A percentile compares a stretch with the other conserved stretches of the same genome.
Conservation (phyloP, 2,888 invertebrate genomes). For the Aleiodes testaceus region DNA sequence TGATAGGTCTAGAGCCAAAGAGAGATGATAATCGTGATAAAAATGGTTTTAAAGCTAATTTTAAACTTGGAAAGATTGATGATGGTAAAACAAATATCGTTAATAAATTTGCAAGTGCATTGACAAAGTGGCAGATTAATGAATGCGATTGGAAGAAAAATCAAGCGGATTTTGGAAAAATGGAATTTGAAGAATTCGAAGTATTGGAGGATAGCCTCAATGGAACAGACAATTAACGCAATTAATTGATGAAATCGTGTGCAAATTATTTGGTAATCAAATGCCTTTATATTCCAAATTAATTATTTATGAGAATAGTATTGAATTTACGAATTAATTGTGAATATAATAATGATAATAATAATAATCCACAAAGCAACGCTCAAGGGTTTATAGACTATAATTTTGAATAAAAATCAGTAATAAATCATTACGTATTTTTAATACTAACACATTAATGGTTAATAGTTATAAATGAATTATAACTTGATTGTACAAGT, state of each 20-base stretch:
- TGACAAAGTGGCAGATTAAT: constrained; percentile 70
- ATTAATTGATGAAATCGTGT: too few species aligned
- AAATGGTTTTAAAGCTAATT: constrained; percentile 66
- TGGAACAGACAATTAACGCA: constrained; percentile 53
- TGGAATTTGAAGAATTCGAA: constrained; percentile 89
- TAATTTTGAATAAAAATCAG: not conserved
- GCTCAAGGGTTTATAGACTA: not conserved
- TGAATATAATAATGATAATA: not conserved
- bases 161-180: constrained; percentile 82
- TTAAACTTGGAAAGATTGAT: constrained; percentile 65
- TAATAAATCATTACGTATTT: not conserved
- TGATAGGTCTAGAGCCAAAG: constrained; percentile 74
- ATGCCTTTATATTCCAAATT: too few species aligned
- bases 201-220: constrained; percentile 80
- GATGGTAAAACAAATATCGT: constrained; percentile 57
- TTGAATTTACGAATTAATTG: too few species aligned
- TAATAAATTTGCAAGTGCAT: constrained; percentile 62
- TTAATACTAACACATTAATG: not conserved
- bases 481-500: constrained; percentile 3
- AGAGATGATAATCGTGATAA: constrained; percentile 64
- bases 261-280: too few species aligned
- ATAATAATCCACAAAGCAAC: constrained; percentile 9
- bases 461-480: not conserved
- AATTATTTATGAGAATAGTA: too few species aligned
- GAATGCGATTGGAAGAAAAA: constrained; percentile 75